Evolutionary conservation across 2,797 vertebrate species (phyloP), one percentile per base, ranked within the genome.

Genomic region (Sebastes cheni): DNA sequence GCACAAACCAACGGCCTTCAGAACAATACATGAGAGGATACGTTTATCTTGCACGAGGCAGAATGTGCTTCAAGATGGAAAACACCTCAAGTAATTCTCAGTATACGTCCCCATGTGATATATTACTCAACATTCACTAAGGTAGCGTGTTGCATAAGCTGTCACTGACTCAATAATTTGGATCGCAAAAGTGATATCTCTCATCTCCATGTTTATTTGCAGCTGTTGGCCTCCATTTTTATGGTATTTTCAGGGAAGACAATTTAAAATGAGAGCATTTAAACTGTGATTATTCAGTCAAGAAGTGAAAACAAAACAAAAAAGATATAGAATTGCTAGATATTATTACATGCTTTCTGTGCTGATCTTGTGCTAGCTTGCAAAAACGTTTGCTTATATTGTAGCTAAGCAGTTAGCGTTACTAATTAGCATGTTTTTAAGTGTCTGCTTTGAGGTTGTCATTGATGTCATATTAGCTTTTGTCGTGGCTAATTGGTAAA

Each of bases 91-190:
- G 34, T 39, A 50, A 59, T 77, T 86, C 61, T 59, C 3, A 0
- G 22, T 12, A 52, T 52, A 12, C 4, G 25, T n/a, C 34, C 25
- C 16, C 18, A 5, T 34, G 32, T 18, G 64, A 55, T 6, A 69
- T 68, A 58, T 86, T 70, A 80, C 55, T 75, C 54, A 86, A 71
- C 50, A 11, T 78, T 42, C 46, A 65, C 46, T 12, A 3, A 80
- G 62, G 74, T 62, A n/a, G 55, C 23, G 42, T 18, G 27, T 80
- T 86, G 65, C 77, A 80, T 80, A 81, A 77, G 39, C 10, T 61
- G 39, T 56, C 18, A n/a, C 32, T 42, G 25, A 61, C 13, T 65
- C 22, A 34, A 58, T 25, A 9, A 55, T 10, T 14, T 23, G 50
- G 46, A 67, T 78, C 1, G 16, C 3, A 46, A 23, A 22, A 46